These are phyloP conservation scores for Mesitornis unicolor DNA, from an alignment of 2,113 vertebrate genomes.

Conservation along the genomic window DNA sequence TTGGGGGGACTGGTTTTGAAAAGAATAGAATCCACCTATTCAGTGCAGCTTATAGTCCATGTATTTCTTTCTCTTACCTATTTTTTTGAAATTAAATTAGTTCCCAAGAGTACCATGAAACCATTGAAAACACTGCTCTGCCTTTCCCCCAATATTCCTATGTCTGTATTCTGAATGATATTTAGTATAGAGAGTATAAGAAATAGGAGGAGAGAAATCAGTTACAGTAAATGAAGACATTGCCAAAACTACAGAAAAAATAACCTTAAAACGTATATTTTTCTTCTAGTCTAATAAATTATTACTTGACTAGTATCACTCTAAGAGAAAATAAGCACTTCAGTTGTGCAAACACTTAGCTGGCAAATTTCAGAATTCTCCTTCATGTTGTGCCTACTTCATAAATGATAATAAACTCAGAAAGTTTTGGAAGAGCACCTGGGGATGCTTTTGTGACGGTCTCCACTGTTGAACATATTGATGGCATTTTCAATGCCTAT, in stretches of 20 bases:
- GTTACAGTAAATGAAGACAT: background rate
- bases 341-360: background rate
- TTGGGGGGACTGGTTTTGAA: background rate
- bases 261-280: background rate
- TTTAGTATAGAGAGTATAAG: background rate
- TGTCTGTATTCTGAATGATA: background rate
- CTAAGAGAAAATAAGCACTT: background rate
- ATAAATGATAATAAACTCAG: background rate
- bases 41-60: background rate
- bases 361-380: background rate
- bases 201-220: background rate
- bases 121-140: background rate
- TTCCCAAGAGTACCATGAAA: background rate
- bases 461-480: background rate
- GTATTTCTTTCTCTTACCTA: background rate
- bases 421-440: background rate
- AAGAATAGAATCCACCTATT: background rate
- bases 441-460: background rate
- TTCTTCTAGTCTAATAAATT: background rate
- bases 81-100: background rate
- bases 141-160: background rate
- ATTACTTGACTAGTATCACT: background rate
- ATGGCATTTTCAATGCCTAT: background rate
- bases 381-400: background rate
- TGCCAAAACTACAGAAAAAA: background rate